Evolutionary conservation across 2,888 invertebrate species (phyloP), one percentile per base, ranked within the genome.

Genomic region (Ochropleura leucogaster): DNA sequence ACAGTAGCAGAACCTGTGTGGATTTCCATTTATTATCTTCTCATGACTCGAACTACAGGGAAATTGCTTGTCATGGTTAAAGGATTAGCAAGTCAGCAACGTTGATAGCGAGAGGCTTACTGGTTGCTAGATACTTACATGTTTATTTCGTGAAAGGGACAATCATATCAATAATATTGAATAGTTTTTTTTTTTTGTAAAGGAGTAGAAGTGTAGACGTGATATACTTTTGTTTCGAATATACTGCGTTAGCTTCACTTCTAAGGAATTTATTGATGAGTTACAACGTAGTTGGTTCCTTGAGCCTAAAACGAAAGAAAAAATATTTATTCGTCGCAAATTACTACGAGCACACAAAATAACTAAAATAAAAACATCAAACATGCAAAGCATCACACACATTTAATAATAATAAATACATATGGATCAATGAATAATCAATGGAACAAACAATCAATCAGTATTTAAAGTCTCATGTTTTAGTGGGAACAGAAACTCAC

Each of bases 61-160:
- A 55, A 72, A 47, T 53, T 47, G 46, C 46, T 30, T 7, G 72
- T 47, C 55, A 72, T 55, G 9, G 16, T 47, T 12, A 16, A 55
- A 16, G 12, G 55, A 40, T 40, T 47, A 72, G 16, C 53, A 12
- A 71, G 72, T 20, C 57, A 73, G 42, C 16, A 55, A 20, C n/a
- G 10, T 7, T 16, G 20, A 44, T 44, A 5, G 49, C 12, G 14
- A 46, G 8, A 44, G 4, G n/a, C 16, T 70, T 30, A 69, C 18
- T 51, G 20, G 14, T 30, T 70, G 14, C 18, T 10, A 4, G 7
- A 40, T 68, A 14, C 10, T 14, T 30, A 30, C 20, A 44, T 44
- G 30, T 18, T 1, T 14, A 69, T 30, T 4, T 51, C 14, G 18
- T 14, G 3, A 16, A 66, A 30, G n/a, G 46, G 4, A 69, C 8